Evolutionary conservation across 1,140 invertebrate genomes (phyloP), one percentile per base, ranked within the genome.

Genomic region (Drosophila sucinea): DNA sequence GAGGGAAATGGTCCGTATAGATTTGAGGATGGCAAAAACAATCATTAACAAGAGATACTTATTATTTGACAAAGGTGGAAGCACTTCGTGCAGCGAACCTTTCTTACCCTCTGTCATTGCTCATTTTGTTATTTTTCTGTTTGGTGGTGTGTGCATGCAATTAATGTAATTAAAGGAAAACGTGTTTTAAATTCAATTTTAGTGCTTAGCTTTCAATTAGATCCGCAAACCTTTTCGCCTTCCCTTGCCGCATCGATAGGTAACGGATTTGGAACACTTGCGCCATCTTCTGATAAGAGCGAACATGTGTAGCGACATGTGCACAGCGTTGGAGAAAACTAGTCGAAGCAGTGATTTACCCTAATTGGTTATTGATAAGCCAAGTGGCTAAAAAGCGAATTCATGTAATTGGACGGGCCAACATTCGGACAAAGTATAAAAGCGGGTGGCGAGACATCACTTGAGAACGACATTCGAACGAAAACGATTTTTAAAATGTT

Each of bases 361-460:
- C 79, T 82, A 87, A 87, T 82, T 79, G 79, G 25, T 33, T 40
- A 11, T 30, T 51, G 80, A 82, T 79, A 82, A 78, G 79, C 40
- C 25, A 51, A 47, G 44, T 74, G 63, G n/a, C 40, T 64, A 63
- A 66, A 83, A 47, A 70, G 73, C 35, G 76, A 74, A 74, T 73
- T 40, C 63, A 38, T 77, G 79, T 81, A 81, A 73, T 70, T 73
- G 64, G 35, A 44, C 8, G 23, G 4, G 35, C 35, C 23, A 35
- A 7, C 30, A 56, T 32, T 7, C 35, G 8, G 17, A 27, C 6
- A 8, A 63, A 60, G 73, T 81, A 86, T 86, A 86, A 79, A 87
- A 86, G 76, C 56, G 27, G 25, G 30, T 27, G 23, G 4, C n/a
- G n/a, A n/a, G n/a, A 3, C 7, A 3, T 2, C 23, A 29, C 54